A percentile compares a stretch with the other conserved stretches of the same genome.
These are phyloP conservation scores for Prolemur simus DNA, from an alignment of 2,113 vertebrate species.

Conservation along the genomic window DNA sequence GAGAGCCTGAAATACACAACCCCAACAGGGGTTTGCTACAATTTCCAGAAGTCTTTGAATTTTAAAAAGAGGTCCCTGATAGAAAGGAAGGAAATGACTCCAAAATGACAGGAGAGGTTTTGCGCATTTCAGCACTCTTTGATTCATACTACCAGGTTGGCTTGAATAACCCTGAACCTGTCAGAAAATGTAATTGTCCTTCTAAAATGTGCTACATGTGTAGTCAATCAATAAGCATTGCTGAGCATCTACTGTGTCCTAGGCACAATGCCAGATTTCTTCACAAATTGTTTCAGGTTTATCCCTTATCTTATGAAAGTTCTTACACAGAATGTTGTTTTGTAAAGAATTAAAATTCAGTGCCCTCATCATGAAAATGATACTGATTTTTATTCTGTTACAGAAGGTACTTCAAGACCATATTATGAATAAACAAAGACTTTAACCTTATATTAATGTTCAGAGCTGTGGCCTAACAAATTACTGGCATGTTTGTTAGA, in stretches of 20 bases:
- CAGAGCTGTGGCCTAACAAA: not conserved
- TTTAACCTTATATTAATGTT: not conserved
- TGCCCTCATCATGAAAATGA: not conserved
- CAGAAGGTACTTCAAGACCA: not conserved
- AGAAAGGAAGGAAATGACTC: not conserved
- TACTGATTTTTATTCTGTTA: not conserved
- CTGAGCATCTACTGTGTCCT: not conserved
- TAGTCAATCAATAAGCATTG: not conserved
- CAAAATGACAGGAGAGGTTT: not conserved
- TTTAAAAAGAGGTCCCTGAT: constrained; percentile 14
- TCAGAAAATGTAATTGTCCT: not conserved
- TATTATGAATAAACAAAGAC: not conserved
- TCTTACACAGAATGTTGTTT: not conserved
- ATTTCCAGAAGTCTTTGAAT: not conserved
- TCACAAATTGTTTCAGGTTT: not conserved
- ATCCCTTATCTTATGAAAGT: not conserved
- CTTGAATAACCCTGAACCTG: not conserved
- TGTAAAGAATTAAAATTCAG: constrained; percentile 11
- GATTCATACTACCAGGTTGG: not conserved
- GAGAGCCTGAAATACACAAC: not conserved
- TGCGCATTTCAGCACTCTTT: not conserved
- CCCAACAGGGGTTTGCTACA: not conserved
- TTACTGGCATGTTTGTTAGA: not conserved
- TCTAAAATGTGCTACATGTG: not conserved
- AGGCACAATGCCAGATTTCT: not conserved